Base-by-base conservation (phyloP, 1,140 invertebrate genomes). In the Megalopta genalis region DNA sequence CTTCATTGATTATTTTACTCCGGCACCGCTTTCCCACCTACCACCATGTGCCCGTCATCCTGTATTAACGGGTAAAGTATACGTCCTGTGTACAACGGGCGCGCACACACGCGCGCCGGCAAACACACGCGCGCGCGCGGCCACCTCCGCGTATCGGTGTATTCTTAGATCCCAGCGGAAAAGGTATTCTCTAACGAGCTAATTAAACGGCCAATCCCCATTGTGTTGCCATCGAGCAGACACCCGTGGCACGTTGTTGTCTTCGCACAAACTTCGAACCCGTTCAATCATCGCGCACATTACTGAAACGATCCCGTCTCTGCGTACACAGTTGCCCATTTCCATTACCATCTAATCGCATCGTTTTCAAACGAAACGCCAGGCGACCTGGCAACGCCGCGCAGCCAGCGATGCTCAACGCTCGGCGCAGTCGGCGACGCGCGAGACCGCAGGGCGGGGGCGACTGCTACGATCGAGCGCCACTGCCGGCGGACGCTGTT, bases 1-100 rank as follows among this genome's bases (percentile, higher is more conserved):
- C 69, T 74, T 81, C 85, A 87, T 87, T 82, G 85, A 87, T 87
- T 87, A 87, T 80, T 87, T 87, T 87, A 80, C 79, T 82, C 84
- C 71, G 42, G 72, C 77, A 69, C 73, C 73, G 69, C 32, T 68
- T 52, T 39, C 57, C 78, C 46, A 76, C 73, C 77, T 70, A 82
- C 77, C 57, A 32, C 49, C 73, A 49, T 76, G 23, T 64, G 65
- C 65, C 39, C 57, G 42, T 52, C 46, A 64, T 76, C 46, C 70
- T 80, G 63, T 67, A 67, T 79, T 65, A 57, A 37, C 59, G 23
- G 32, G 65, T 76, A 63, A 75, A 57, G 46, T 37, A 37, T 70
- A 65, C 54, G 25, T 57, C 57, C 72, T 80, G 42, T 68, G 16
- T 54, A 10, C 25, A 52, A 46, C 42, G 16, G 16, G 16, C 49